Evolutionary conservation across 2,888 invertebrate genomes (phyloP), one percentile per base, ranked within the genome.

Genomic region (Serrognathus titanus): DNA sequence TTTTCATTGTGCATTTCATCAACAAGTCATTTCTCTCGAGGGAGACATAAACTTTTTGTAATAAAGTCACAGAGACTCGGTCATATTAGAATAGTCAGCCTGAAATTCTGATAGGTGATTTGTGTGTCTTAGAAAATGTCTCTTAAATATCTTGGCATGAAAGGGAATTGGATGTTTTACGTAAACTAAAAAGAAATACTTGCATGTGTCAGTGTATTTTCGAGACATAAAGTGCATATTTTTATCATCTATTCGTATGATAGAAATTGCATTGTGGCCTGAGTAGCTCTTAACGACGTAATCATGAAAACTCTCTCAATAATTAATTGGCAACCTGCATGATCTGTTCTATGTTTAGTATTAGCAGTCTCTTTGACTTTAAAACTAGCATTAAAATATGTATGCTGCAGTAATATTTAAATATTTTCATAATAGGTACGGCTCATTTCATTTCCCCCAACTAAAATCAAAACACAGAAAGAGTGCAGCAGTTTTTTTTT

Each of bases 31-130:
- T 7, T 16, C 16, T 16, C 16, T 16, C 24, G 24, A 31, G 3
- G 24, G 24, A 31, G 24, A 31, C 24, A 7, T 31, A 31, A 31
- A 31, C 47, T 53, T 38, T 64, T 71, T 74, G 75, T 75, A 72
- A 75, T 76, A 69, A 74, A 77, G 77, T 77, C 75, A 77, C 75
- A 76, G 77, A 76, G 77, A 76, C 77, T 69, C 60, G 60, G 58
- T 39, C 63, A 57, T 40, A 24, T 35, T 35, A 11, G 31, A 46
- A 39, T 20, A 46, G 12, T 24, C 52, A n/a, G 36, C 43, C 37
- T 36, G 37, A 46, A 36, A 51, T 45, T 10, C 12, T 10, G 38
- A 50, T 40, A 38, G 39, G 20, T 43, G 12, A 16, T 43, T 45
- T 16, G 10, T 13, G 24, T 31, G 24, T 31, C 24, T 31, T 31